These are phyloP conservation scores for Rhineura floridana DNA, from an alignment of 2,113 vertebrate genomes.

Conservation along the genomic window DNA sequence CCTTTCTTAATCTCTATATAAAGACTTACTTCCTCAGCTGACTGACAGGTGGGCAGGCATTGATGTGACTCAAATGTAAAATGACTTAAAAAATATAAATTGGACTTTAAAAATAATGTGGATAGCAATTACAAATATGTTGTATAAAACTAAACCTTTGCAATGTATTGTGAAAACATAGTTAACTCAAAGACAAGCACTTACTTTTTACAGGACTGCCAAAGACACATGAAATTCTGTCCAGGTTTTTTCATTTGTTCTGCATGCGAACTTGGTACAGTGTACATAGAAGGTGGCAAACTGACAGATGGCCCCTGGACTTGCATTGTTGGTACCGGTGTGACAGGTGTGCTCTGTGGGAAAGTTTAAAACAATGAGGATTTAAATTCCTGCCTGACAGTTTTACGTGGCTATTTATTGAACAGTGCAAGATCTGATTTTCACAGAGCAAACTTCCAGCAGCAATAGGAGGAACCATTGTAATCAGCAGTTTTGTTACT, in stretches of 20 bases:
- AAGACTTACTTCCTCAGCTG: neutral
- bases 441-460: neutral
- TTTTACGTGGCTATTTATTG: slow-evolving; percentile 8
- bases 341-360: slow-evolving; percentile 79
- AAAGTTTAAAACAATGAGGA: slow-evolving; percentile 56
- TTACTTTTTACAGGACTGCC: slow-evolving; percentile 98
- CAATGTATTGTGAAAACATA: slow-evolving; percentile 29
- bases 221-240: slow-evolving; percentile 99
- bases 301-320: slow-evolving; percentile 79
- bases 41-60: too few species aligned
- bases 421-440: slow-evolving; percentile 22
- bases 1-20: neutral
- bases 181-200: slow-evolving; percentile 60
- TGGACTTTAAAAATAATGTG: neutral
- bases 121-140: neutral
- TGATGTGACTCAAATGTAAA: too few species aligned
- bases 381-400: slow-evolving; percentile 48
- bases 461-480: neutral
- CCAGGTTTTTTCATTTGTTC: slow-evolving; percentile 91
- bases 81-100: too few species aligned
- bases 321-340: slow-evolving; percentile 82
- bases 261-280: slow-evolving; percentile 77
- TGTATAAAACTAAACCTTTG: neutral
- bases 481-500: neutral
- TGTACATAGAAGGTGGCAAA: slow-evolving; percentile 79